phyloP scores from a whole-genome alignment of 2,113 vertebrate genomes.

The Erinaceus europaeus region DNA sequence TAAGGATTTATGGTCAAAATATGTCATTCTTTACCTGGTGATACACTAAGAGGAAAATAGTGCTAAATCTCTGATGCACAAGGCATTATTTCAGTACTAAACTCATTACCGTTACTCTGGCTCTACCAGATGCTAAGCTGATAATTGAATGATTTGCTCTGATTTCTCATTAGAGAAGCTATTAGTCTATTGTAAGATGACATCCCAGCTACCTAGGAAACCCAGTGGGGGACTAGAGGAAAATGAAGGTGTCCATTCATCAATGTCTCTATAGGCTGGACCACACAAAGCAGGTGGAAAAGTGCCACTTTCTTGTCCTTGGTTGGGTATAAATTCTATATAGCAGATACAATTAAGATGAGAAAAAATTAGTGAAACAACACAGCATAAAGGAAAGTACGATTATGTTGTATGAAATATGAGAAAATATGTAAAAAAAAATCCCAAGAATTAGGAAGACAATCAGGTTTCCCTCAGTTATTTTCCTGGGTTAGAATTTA shows the following conservation, averaged over 20 bases:
- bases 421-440: neutral
- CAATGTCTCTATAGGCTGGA: neutral
- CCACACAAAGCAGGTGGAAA: neutral
- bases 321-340: neutral
- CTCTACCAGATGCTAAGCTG: conserved; percentile 24
- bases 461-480: neutral
- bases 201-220: neutral
- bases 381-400: neutral
- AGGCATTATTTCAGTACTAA: neutral
- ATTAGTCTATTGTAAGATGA: conserved; percentile 22
- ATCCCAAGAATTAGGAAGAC: neutral
- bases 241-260: neutral
- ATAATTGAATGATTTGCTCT: conserved; percentile 26
- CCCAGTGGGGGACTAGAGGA: neutral
- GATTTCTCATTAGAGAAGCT: conserved; percentile 19
- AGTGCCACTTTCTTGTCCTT: neutral
- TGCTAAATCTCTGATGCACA: neutral
- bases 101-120: neutral
- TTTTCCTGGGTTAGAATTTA: neutral
- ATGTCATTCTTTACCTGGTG: neutral
- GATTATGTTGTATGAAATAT: neutral
- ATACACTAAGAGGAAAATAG: neutral
- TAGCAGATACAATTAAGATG: neutral
- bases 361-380: neutral
- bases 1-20: neutral